Conservation (phyloP, 2,888 invertebrate genomes). For the Urechis unicinctus region DNA sequence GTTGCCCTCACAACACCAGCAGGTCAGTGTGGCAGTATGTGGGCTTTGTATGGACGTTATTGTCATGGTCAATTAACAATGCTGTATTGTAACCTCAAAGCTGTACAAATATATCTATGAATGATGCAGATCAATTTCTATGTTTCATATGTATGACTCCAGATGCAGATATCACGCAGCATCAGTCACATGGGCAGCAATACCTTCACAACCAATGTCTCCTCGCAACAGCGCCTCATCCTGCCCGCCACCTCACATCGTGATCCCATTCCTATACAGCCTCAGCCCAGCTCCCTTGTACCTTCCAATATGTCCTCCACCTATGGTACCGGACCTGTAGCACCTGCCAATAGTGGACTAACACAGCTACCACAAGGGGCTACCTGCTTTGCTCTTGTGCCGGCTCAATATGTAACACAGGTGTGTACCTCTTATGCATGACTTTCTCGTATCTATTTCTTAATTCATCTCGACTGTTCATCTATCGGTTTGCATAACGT, state of each 20-base stretch:
- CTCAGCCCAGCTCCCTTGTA: constrained; percentile 4
- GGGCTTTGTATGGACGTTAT: neutral
- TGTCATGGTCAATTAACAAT: too few relatives aligned
- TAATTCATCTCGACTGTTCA: too few relatives aligned
- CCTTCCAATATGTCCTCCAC: constrained; percentile 10
- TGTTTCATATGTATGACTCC: too few relatives aligned
- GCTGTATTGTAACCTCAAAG: too few relatives aligned
- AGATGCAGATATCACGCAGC: too few relatives aligned
- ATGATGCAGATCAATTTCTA: too few relatives aligned
- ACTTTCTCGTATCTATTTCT: too few relatives aligned
- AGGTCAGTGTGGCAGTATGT: neutral
- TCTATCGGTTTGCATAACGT: too few relatives aligned
- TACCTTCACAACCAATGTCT: too few relatives aligned
- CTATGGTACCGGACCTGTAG: constrained; percentile 31
- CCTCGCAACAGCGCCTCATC: constrained; percentile 35
- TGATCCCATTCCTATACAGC: neutral
- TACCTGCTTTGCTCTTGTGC: constrained; percentile 56
- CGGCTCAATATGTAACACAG: constrained; percentile 58
- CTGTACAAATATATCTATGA: too few relatives aligned
- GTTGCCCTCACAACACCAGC: neutral
- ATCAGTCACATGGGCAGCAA: too few relatives aligned
- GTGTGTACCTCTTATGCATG: too few relatives aligned
- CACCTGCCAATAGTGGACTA: constrained; percentile 43
- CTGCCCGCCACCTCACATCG: constrained; percentile 34
- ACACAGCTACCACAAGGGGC: constrained; percentile 35